Evolutionary conservation across 2,888 invertebrate species (phyloP), one percentile per base, ranked within the genome.

Genomic region (Himalopsyche japonica): DNA sequence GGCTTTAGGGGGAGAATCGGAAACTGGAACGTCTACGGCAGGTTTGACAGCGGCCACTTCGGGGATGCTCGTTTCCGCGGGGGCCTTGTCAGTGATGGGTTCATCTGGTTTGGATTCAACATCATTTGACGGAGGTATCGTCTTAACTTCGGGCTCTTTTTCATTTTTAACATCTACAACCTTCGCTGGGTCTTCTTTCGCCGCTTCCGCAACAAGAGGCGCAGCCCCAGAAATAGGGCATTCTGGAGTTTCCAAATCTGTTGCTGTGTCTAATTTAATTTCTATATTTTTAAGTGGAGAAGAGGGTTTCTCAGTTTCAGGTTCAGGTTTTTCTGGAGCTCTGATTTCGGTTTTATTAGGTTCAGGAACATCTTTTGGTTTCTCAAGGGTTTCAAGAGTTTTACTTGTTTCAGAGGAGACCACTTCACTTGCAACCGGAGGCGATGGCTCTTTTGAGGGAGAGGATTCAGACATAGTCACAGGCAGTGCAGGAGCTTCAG

Each of bases 151-250:
- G 89, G 89, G 84, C 27, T 90, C 90, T 57, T 90, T 90, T 86
- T 90, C 90, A n/a, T 88, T 88, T 87, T 91, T 90, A 15, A 88
- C 86, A 86, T 89, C 81, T 90, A 91, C 20, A 88, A 84, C n/a
- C 88, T 86, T 30, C 88, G 87, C 24, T 88, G 87, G 34, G 90
- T 90, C 85, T 88, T 88, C 87, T 37, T 32, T 70, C 27, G 57
- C 32, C 57, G 27, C 77, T 47, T 47, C 79, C 10, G 43, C 83
- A 3, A 57, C 43, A 12, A 80, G 30, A 24, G 37, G 37, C 89
- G 90, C 10, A 88, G 88, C 18, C 89, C 89, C 79, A 24, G 77
- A 80, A 24, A n/a, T 81, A 89, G 88, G 3, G 89, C 87, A 47
- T 89, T 88, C 86, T 1, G 37, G 15, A 18, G 77, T 30, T 27